A percentile compares a stretch with the other conserved stretches of the same genome.
Evolutionary conservation across 2,113 vertebrate species (phyloP).

Genomic region (Empidonax traillii): DNA sequence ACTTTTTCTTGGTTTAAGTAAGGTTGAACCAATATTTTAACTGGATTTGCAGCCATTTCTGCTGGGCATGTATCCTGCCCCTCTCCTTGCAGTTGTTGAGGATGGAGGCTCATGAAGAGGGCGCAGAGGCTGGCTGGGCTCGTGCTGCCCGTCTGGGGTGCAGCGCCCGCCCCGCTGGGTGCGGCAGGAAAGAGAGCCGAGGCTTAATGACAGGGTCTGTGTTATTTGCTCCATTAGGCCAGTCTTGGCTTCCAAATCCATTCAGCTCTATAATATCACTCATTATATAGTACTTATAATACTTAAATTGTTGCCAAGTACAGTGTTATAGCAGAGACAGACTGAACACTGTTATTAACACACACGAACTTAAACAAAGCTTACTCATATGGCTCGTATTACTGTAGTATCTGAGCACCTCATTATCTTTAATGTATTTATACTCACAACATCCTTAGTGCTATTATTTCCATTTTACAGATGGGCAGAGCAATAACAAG

Average conservation of each 20-base stretch:
- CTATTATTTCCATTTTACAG: constrained; percentile 53
- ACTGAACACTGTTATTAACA: constrained; percentile 68
- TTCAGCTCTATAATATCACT: constrained; percentile 72
- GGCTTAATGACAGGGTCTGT: constrained; percentile 46
- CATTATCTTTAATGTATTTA: constrained; percentile 49
- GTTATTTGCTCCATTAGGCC: constrained; percentile 49
- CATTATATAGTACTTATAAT: constrained; percentile 60
- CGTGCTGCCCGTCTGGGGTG: background rate
- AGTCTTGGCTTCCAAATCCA: constrained; percentile 68
- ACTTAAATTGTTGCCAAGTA: constrained; percentile 65
- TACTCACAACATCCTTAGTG: constrained; percentile 15
- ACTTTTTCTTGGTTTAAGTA: background rate
- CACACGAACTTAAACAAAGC: constrained; percentile 14
- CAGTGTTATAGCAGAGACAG: constrained; percentile 14
- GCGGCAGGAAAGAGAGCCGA: background rate
- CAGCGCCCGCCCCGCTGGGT: background rate
- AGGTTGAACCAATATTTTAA: background rate
- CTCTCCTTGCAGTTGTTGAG: background rate
- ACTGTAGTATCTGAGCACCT: background rate
- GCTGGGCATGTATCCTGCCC: background rate
- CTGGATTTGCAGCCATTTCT: background rate
- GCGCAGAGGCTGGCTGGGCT: background rate
- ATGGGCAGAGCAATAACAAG: background rate
- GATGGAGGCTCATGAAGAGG: background rate
- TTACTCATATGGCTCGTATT: constrained; percentile 36